A percentile compares a stretch with the other conserved stretches of the same genome.
Evolutionary conservation across 2,888 invertebrate species (phyloP).

Genomic region (Drosophila ezoana): DNA sequence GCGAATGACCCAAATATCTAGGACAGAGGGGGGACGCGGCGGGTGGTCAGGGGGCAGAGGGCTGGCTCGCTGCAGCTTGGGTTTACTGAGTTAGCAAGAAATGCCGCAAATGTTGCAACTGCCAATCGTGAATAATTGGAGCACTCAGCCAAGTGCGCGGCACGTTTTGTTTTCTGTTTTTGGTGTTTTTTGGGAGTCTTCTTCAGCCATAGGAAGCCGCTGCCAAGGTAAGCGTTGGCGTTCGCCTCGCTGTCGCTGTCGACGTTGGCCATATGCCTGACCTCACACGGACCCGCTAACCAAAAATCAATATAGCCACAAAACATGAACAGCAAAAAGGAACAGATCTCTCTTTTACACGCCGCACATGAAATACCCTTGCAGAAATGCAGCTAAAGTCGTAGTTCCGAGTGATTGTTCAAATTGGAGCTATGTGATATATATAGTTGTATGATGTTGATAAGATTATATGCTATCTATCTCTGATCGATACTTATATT

Average conservation of each 20-base stretch:
- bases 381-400: too few species aligned
- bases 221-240: constrained; percentile 63
- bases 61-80: constrained; percentile 26
- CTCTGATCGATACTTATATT: too few species aligned
- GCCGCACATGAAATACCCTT: too few species aligned
- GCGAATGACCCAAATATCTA: constrained; percentile 62
- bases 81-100: constrained; percentile 75
- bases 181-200: constrained; percentile 34
- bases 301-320: constrained; percentile 14
- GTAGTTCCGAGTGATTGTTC: too few species aligned
- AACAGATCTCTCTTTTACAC: too few species aligned
- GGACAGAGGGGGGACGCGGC: background rate
- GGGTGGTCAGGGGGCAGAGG: background rate
- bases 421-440: too few species aligned
- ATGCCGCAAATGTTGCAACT: constrained; percentile 71
- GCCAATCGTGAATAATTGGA: constrained; percentile 66
- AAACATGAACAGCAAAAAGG: background rate
- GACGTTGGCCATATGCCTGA: constrained; percentile 39
- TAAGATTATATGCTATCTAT: too few species aligned
- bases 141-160: constrained; percentile 47
- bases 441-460: too few species aligned
- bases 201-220: constrained; percentile 53
- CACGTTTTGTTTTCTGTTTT: constrained; percentile 35
- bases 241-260: background rate
- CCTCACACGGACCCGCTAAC: constrained; percentile 31